A percentile compares a stretch with the other conserved stretches of the same genome.
These are phyloP conservation scores for Eudasyphora cyanicolor DNA, from an alignment of 2,888 invertebrate species.

Conservation along the genomic window DNA sequence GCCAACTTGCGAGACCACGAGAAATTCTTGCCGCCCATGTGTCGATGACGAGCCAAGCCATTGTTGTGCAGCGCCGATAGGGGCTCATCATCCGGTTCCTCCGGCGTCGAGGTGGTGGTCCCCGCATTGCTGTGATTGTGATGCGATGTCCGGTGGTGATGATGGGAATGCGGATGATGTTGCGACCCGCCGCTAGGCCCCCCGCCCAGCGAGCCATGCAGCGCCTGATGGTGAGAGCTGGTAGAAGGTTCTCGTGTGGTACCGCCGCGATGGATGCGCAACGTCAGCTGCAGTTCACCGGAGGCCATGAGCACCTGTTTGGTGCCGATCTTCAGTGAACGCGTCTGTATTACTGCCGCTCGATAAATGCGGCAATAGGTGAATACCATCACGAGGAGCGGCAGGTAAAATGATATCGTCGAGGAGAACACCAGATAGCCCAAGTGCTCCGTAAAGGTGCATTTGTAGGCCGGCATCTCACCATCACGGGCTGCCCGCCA, in stretches of 20 bases:
- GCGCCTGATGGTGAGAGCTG: constrained; percentile 71
- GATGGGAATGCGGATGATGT: constrained; percentile 75
- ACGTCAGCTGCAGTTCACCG: constrained; percentile 92
- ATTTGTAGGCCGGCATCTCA: constrained; percentile 90
- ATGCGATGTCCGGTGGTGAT: constrained; percentile 76
- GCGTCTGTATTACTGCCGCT: constrained; percentile 95
- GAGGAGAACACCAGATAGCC: constrained; percentile 98
- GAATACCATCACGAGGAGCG: constrained; percentile 98
- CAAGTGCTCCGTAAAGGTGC: constrained; percentile 97
- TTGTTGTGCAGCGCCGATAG: constrained; percentile 89
- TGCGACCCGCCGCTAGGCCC: constrained; percentile 69
- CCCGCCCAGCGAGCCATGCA: constrained; percentile 74
- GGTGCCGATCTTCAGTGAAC: constrained; percentile 93
- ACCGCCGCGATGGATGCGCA: constrained; percentile 96
- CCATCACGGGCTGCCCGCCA: constrained; percentile 93
- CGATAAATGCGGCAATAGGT: constrained; percentile 98
- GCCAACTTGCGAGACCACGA: constrained; percentile 95
- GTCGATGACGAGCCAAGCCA: constrained; percentile 86
- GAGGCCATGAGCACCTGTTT: constrained; percentile 93
- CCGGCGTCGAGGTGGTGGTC: constrained; percentile 84
- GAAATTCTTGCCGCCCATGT: constrained; percentile 92
- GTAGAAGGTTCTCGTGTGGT: constrained; percentile 83
- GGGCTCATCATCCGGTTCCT: constrained; percentile 85
- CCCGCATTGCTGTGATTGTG: constrained; percentile 77
- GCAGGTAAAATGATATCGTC: constrained; percentile 98